Base-by-base conservation (phyloP, 2,888 invertebrate genomes). In the Melieria crassipennis region DNA sequence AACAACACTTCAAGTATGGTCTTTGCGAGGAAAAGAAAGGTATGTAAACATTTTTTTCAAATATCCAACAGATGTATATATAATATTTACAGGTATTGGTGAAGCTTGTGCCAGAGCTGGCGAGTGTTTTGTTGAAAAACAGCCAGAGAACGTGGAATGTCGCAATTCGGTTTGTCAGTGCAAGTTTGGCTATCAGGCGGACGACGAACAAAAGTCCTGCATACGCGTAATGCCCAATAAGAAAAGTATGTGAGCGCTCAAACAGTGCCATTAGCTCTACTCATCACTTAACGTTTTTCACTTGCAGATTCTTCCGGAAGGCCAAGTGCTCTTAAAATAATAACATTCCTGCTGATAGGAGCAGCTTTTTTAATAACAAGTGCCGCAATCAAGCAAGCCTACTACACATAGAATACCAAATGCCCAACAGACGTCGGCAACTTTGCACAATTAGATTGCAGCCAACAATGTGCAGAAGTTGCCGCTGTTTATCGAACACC, bases 291-390 rank as follows among this genome's bases (percentile, higher is more conserved):
- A 43, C 55, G 57, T 66, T 43, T 9, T 57, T 56, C 52, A 5
- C 13, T 80, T 80, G 5, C 75, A 87, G 87, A 86, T 84, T 86
- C 87, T 86, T 87, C 87, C 86, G 85, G 84, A 78, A 85, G 86
- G 78, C 87, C 87, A 80, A 86, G 86, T 82, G 84, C 84, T 78
- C 84, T 87, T 74, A 87, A 87, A 83, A 84, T 87, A 76, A 85
- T 87, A 73, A 87, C 87, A 73, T 85, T 86, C 75, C 74, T 84
- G 73, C 76, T 87, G 76, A 86, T 86, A 75, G 85, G 85, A 69
- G 83, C 86, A 70, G 87, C 87, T 74, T 83, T 86, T 78, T 75
- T 87, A 67, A 84, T 87, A 74, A 87, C 86, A 75, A 84, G 84
- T 78, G 86, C 87, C 71, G 87, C 87, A 70, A 81, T 87, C 55